Evolutionary conservation across 2,797 vertebrate genomes (phyloP), one percentile per base, ranked within the genome.

Genomic region (Gorsachius magnificus): DNA sequence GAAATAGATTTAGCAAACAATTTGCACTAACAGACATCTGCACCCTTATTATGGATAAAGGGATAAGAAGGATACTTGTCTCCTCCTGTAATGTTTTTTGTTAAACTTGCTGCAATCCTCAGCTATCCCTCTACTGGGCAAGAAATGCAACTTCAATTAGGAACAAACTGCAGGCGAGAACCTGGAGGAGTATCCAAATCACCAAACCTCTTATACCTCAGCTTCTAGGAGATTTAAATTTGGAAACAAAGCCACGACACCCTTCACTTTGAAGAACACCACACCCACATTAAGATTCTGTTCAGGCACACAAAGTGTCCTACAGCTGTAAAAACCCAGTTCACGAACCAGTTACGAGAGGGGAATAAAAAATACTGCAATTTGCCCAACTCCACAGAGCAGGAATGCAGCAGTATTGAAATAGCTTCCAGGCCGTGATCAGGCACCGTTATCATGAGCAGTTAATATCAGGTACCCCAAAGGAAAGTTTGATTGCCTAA

Each of bases 311-410:
- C 31, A 51, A 51, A 87, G 15, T 28, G 6, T 76, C 33, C 56
- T 50, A 46, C 48, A 90, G 43, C 64, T 78, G 68, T 71, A 93
- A 95, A 95, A 95, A 89, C 15, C 11, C 31, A 81, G 41, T 80
- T 84, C 29, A 14, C 0, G 0, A 68, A 46, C n/a, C 36, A 38
- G 0, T 57, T 56, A 53, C 13, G n/a, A 45, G 20, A 16, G 1
- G 11, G 13, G 22, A 83, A 48, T n/a, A 36, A 75, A 75, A 82
- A 16, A 69, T 35, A 58, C 0, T 35, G n/a, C 56, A 57, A 48
- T 58, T 74, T 74, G 33, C 36, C 68, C 61, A 50, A 10, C 7
- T n/a, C n/a, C 19, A 4, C 31, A 75, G 19, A 78, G 48, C 29
- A 65, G 87, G 71, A 78, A 86, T 13, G 14, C 10, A 38, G 65